These are phyloP conservation scores for Caracal caracal DNA, from an alignment of 2,113 vertebrate species.

Conservation along the genomic window DNA sequence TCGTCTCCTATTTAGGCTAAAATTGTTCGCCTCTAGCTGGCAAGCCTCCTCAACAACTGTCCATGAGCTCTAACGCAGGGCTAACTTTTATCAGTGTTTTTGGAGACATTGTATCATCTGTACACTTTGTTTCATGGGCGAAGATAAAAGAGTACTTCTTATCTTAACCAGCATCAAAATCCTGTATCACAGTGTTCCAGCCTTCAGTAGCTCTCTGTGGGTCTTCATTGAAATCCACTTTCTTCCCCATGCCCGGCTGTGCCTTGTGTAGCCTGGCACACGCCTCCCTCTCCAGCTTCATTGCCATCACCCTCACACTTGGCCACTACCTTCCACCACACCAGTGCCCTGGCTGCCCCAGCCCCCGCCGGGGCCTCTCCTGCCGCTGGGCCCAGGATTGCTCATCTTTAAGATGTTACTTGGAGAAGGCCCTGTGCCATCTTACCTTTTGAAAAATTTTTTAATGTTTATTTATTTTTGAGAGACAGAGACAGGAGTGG, in stretches of 20 bases:
- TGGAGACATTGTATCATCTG: background rate
- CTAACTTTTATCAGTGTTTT: slow-evolving; percentile 33
- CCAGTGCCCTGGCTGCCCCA: background rate
- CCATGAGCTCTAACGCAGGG: background rate
- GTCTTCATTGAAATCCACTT: background rate
- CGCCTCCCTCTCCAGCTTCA: background rate
- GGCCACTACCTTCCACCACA: background rate
- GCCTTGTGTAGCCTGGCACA: background rate
- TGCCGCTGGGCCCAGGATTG: background rate
- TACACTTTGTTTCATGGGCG: background rate
- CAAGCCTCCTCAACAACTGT: background rate
- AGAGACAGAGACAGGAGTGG: no score
- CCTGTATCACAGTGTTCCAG: background rate
- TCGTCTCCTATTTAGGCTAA: slow-evolving; percentile 31
- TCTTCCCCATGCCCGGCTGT: background rate
- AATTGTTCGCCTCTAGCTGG: slow-evolving; percentile 16
- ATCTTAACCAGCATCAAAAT: background rate
- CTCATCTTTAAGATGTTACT: slow-evolving; percentile 9
- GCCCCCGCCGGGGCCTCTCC: background rate
- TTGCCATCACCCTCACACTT: background rate
- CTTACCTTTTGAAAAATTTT: no score
- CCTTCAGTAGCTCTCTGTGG: background rate
- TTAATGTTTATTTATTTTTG: no score
- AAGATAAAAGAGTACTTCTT: background rate
- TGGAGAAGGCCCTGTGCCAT: background rate